These are phyloP conservation scores for Schizaphis graminum DNA, from an alignment of 2,888 invertebrate species.

Conservation along the genomic window DNA sequence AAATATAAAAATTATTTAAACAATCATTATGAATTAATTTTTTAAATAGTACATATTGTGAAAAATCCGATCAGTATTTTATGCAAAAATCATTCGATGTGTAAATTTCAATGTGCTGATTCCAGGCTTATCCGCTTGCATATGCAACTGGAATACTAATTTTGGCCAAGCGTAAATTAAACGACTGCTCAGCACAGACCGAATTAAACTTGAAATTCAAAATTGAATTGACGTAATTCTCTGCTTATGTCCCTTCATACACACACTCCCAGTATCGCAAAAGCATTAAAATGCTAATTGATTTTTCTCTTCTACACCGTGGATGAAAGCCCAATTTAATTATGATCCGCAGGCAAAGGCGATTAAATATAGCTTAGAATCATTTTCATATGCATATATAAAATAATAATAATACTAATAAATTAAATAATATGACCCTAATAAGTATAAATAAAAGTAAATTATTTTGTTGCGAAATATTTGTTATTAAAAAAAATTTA, in stretches of 20 bases:
- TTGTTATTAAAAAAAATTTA: slow-evolving; percentile 20
- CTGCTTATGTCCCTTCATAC: slow-evolving; percentile 40
- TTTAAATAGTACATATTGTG: neutral
- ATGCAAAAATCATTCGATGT: slow-evolving; percentile 56
- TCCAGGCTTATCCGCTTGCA: slow-evolving; percentile 56
- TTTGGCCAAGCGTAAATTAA: slow-evolving; percentile 62
- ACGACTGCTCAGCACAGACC: slow-evolving; percentile 44
- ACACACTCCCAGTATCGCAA: slow-evolving; percentile 39
- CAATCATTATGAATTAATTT: slow-evolving; percentile 13
- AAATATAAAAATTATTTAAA: slow-evolving; percentile 9
- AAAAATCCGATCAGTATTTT: slow-evolving; percentile 53
- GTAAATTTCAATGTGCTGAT: slow-evolving; percentile 55
- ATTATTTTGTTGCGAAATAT: slow-evolving; percentile 26
- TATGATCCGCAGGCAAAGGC: slow-evolving; percentile 41
- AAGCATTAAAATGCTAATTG: slow-evolving; percentile 64
- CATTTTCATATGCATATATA: slow-evolving; percentile 35
- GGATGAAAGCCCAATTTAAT: slow-evolving; percentile 45
- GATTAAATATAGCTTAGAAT: slow-evolving; percentile 51
- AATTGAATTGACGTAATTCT: slow-evolving; percentile 63
- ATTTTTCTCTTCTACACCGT: slow-evolving; percentile 56
- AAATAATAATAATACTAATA: slow-evolving; percentile 25
- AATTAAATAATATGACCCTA: slow-evolving; percentile 14
- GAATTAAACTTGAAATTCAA: slow-evolving; percentile 58
- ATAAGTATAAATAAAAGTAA: slow-evolving; percentile 33
- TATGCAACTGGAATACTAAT: slow-evolving; percentile 62